A percentile compares a stretch with the other conserved stretches of the same genome.
phyloP scores from a whole-genome alignment of 2,113 vertebrate species.

The Tachysurus vachellii region DNA sequence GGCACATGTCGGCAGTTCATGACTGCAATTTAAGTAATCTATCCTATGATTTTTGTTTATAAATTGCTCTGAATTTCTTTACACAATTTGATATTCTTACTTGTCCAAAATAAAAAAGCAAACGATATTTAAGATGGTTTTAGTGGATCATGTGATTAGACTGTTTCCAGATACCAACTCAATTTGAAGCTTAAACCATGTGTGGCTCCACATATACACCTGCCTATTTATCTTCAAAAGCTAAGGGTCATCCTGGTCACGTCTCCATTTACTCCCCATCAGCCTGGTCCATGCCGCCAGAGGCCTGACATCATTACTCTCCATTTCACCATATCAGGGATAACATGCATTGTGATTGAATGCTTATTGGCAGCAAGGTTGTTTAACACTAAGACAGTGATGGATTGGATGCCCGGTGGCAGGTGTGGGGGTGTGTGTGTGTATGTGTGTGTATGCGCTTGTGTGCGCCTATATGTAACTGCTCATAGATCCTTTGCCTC shows the following conservation, averaged over 20 bases:
- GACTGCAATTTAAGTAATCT: neutral
- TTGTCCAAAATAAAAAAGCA: neutral
- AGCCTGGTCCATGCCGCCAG: constrained; percentile 25
- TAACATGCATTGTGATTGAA: constrained; percentile 48
- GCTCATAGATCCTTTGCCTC: neutral
- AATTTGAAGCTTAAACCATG: neutral
- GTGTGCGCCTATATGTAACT: neutral
- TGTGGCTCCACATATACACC: neutral
- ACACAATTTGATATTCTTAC: neutral
- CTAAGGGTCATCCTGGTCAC: constrained; percentile 45
- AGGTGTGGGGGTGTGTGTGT: neutral
- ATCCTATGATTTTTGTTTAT: neutral
- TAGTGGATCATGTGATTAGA: neutral
- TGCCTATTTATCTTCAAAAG: constrained; percentile 46
- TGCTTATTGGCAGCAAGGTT: constrained; percentile 49
- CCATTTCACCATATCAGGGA: constrained; percentile 36
- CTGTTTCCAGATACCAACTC: neutral
- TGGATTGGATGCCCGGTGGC: constrained; percentile 25
- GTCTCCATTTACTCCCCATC: constrained; percentile 49
- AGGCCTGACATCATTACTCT: constrained; percentile 43
- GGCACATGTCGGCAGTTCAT: neutral
- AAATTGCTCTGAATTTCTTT: neutral
- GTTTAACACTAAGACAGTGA: constrained; percentile 45
- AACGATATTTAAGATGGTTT: neutral
- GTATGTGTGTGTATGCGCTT: neutral